A percentile compares a stretch with the other conserved stretches of the same genome.
phyloP scores from a whole-genome alignment of 1,140 invertebrate genomes.

The Leptoteleia sp. region DNA sequence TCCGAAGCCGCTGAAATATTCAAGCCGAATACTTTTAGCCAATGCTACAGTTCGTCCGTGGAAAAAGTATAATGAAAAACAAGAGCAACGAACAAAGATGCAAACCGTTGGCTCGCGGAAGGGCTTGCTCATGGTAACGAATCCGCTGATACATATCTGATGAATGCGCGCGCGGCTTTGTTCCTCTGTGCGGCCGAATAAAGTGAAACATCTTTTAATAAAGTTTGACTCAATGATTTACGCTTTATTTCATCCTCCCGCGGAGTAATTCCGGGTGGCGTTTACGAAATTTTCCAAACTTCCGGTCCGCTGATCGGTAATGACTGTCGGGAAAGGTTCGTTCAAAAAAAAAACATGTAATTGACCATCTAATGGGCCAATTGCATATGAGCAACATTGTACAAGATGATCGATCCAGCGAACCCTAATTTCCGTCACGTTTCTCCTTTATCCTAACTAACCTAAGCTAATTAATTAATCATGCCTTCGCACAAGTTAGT shows the following conservation, averaged over 20 bases:
- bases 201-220: conserved; percentile 1
- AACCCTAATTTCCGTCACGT: conserved; percentile 66
- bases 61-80: conserved; percentile 29
- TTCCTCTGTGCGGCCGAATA: not conserved
- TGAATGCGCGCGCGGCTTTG: not conserved
- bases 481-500: conserved; percentile 77
- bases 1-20: conserved; percentile 44
- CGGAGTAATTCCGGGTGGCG: no score
- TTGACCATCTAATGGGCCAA: conserved; percentile 62
- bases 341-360: conserved; percentile 52
- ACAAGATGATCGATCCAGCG: conserved; percentile 67
- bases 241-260: no score
- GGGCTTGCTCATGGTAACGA: conserved; percentile 52
- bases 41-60: conserved; percentile 23
- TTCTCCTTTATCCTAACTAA: conserved; percentile 74
- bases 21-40: conserved; percentile 36
- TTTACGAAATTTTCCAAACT: no score
- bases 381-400: conserved; percentile 59
- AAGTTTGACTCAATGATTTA: conserved; percentile 9
- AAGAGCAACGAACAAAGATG: conserved; percentile 44
- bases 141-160: conserved; percentile 50
- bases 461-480: conserved; percentile 81
- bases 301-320: no score
- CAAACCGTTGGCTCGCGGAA: conserved; percentile 14
- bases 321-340: no score